Conservation (phyloP, 2,888 invertebrate species). For the Fabriciana adippe region DNA sequence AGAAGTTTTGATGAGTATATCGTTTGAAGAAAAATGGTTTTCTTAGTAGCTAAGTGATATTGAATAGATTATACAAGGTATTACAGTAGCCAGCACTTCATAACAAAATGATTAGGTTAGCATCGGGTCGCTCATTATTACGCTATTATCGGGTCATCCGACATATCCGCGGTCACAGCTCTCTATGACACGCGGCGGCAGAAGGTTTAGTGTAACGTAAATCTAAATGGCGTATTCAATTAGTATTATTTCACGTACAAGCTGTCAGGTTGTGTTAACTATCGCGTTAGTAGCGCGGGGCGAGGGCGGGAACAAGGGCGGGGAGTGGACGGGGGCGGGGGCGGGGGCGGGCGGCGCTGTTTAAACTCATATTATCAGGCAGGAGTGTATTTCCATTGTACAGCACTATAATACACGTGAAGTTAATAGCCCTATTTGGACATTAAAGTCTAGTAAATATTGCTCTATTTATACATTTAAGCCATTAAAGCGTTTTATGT, state of each 20-base stretch:
- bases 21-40: too few relatives aligned
- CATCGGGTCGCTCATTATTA: not conserved
- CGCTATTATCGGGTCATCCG: constrained; percentile 14
- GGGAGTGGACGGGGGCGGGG: constrained; percentile 4
- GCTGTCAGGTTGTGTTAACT: constrained; percentile 34
- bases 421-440: not conserved
- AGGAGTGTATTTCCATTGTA: constrained; percentile 16
- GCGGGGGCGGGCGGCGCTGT: constrained; percentile 7
- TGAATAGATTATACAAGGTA: too few relatives aligned
- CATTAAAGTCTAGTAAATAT: too few relatives aligned
- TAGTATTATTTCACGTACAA: constrained; percentile 33
- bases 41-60: too few relatives aligned
- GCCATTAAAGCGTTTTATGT: too few relatives aligned
- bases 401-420: not conserved
- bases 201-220: constrained; percentile 8
- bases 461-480: too few relatives aligned
- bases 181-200: constrained; percentile 3
- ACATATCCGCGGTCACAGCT: constrained; percentile 2
- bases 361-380: constrained; percentile 32
- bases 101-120: too few relatives aligned
- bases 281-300: constrained; percentile 28
- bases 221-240: constrained; percentile 31
- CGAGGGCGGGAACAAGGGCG: not conserved
- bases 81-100: too few relatives aligned
- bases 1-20: too few relatives aligned